Conservation (phyloP, 2,113 vertebrate species). For the Petromus typicus region DNA sequence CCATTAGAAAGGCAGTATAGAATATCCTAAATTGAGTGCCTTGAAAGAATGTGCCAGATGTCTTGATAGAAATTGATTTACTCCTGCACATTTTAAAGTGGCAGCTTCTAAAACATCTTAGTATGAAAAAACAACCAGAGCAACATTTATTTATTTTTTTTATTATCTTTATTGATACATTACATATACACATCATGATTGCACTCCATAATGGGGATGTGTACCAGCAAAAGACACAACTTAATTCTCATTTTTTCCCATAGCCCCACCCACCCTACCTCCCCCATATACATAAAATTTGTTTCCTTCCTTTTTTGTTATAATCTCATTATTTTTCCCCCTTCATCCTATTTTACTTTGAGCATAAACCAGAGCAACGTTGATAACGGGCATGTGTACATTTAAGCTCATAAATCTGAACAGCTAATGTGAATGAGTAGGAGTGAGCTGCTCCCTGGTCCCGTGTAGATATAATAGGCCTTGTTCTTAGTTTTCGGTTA, state of each 20-base stretch:
- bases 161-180: no score
- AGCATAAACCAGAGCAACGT: no score
- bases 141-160: no score
- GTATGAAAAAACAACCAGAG: not conserved
- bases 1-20: not conserved
- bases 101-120: not conserved
- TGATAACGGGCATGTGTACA: slow-evolving; percentile 52
- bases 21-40: not conserved
- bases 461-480: slow-evolving; percentile 23
- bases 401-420: slow-evolving; percentile 58
- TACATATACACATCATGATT: no score
- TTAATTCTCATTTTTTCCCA: no score
- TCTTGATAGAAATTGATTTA: not conserved
- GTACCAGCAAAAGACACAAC: no score
- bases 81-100: not conserved
- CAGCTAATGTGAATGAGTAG: slow-evolving; percentile 28
- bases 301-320: no score
- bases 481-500: not conserved
- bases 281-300: no score
- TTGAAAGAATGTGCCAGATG: not conserved
- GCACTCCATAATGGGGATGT: no score
- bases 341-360: no score
- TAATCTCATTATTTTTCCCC: no score
- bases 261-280: no score
- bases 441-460: not conserved